Percentiles rank a stretch among this genome's conserved stretches.
Evolutionary conservation across 1,140 invertebrate genomes (phyloP).

Genomic region (Drosophila kepulauana): DNA sequence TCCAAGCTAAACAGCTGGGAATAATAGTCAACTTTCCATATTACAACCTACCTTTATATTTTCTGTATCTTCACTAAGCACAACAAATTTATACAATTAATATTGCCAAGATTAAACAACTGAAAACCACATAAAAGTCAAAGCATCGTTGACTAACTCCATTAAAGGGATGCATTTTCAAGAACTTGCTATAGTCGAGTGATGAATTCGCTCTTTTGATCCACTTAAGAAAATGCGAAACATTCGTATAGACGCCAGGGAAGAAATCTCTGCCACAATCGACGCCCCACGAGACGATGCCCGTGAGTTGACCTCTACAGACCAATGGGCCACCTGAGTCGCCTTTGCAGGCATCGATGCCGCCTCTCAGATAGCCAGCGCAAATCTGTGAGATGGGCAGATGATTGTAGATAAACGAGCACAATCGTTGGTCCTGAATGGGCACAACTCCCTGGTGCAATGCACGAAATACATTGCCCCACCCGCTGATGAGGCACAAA

Average conservation of each 20-base stretch:
- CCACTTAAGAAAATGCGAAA: conserved; percentile 29
- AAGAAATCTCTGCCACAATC: conserved; percentile 72
- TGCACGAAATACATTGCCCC: conserved; percentile 44
- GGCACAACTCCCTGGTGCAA: conserved; percentile 53
- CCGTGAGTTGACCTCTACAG: conserved; percentile 60
- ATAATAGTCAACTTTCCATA: too few relatives aligned
- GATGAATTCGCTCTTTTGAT: conserved; percentile 15
- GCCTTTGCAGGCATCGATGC: conserved; percentile 62
- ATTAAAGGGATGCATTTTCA: not conserved
- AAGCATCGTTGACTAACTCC: not conserved
- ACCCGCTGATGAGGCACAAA: conserved; percentile 55
- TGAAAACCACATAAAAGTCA: not conserved
- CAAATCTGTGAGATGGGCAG: conserved; percentile 61
- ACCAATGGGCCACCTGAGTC: conserved; percentile 58
- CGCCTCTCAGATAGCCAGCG: conserved; percentile 63
- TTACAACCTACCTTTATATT: too few relatives aligned
- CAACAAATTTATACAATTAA: too few relatives aligned
- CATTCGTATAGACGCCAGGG: conserved; percentile 85
- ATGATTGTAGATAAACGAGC: conserved; percentile 42
- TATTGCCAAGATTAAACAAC: not conserved
- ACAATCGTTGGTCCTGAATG: conserved; percentile 35
- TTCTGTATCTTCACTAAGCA: too few relatives aligned
- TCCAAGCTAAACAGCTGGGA: too few relatives aligned
- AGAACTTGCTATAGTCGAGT: conserved; percentile 20
- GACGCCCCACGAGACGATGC: conserved; percentile 86